Conservation (phyloP, 1,140 invertebrate genomes). For the Brachystomella parvula region DNA sequence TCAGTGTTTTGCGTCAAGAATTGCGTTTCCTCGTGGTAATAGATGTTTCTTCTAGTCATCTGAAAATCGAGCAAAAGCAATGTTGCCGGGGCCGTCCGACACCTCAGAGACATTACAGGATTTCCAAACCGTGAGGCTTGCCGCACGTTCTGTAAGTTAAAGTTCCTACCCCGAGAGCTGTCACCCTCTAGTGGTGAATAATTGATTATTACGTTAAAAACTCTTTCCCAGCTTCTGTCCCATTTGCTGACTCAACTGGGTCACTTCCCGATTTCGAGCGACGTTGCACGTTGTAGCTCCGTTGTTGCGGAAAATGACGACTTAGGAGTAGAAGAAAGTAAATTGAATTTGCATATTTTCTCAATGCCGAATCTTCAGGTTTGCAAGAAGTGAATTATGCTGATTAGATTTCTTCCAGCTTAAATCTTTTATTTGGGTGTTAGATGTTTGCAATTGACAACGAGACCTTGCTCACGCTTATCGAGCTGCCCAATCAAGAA, state of each 20-base stretch:
- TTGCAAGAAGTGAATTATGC: background rate
- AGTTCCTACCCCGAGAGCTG: background rate
- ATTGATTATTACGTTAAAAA: background rate
- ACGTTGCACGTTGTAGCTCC: slow-evolving; percentile 71
- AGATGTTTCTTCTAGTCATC: no score
- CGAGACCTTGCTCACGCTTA: slow-evolving; percentile 72
- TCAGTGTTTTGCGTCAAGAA: no score
- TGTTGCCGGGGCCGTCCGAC: background rate
- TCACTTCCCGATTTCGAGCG: slow-evolving; percentile 76
- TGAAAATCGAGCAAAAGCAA: no score
- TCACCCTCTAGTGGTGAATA: slow-evolving; percentile 9
- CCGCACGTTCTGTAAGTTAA: slow-evolving; percentile 45
- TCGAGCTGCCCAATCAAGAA: slow-evolving; percentile 83
- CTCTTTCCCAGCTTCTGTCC: slow-evolving; percentile 50
- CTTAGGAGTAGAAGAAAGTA: slow-evolving; percentile 56
- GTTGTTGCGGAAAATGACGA: slow-evolving; percentile 88
- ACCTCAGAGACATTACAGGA: background rate
- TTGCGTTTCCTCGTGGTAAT: no score
- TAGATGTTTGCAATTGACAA: slow-evolving; percentile 78
- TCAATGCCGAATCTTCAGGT: slow-evolving; percentile 73
- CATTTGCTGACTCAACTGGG: slow-evolving; percentile 80
- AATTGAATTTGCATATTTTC: slow-evolving; percentile 70
- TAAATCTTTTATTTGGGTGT: no score
- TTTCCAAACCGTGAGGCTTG: slow-evolving; percentile 42
- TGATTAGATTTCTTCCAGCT: background rate